Percentiles rank a stretch among this genome's conserved stretches.
These are phyloP conservation scores for Porphyrio hochstetteri DNA, from an alignment of 2,113 vertebrate genomes.

Conservation along the genomic window DNA sequence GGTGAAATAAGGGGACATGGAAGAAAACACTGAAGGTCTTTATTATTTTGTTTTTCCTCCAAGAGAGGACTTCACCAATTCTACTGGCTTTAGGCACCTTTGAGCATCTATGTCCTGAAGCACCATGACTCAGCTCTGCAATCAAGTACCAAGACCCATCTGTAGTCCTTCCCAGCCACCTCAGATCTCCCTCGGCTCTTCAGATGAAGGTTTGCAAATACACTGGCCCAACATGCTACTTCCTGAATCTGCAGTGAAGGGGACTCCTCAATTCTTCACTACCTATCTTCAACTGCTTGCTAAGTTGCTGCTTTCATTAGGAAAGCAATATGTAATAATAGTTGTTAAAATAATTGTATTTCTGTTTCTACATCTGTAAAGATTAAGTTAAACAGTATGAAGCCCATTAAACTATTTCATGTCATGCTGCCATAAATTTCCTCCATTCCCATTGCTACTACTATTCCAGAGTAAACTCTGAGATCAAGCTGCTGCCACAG, in stretches of 20 bases:
- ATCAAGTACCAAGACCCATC: not conserved
- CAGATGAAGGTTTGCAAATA: not conserved
- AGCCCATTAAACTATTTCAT: conserved; percentile 74
- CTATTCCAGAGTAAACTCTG: conserved; percentile 70
- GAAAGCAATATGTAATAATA: conserved; percentile 74
- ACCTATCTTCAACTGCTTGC: conserved; percentile 4
- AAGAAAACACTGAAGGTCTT: not conserved
- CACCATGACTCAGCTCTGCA: fast-evolving
- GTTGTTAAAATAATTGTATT: conserved; percentile 77
- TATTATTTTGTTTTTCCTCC: not conserved
- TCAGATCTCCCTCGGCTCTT: not conserved
- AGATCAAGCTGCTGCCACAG: conserved; percentile 71
- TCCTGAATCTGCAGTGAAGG: not conserved
- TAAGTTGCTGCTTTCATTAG: conserved; percentile 53
- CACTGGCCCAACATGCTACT: not conserved
- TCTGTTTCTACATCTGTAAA: conserved; percentile 82
- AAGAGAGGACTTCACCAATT: not conserved
- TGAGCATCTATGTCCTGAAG: not conserved
- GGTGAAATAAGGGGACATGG: not conserved
- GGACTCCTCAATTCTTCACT: not conserved
- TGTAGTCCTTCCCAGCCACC: not conserved
- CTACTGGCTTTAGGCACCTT: not conserved
- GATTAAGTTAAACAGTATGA: conserved; percentile 77
- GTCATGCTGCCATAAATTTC: conserved; percentile 69
- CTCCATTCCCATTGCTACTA: conserved; percentile 71